phyloP scores from a whole-genome alignment of 2,113 vertebrate genomes.

The Nothoprocta perdicaria region DNA sequence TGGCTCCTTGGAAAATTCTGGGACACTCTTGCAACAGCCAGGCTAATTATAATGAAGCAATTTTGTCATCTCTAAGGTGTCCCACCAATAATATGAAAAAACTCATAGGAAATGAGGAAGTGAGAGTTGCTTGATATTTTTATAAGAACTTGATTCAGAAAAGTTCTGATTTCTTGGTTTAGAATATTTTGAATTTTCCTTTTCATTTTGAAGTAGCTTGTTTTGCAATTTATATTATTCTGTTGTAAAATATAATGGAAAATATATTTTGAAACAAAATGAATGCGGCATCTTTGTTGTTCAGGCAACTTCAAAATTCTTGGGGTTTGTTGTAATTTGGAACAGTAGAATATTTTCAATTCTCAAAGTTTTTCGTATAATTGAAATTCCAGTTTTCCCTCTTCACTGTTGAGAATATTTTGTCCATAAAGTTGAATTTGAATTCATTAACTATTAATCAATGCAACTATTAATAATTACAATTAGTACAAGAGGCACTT shows the following conservation, averaged over 20 bases:
- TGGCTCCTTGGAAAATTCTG: background rate
- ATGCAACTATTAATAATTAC: constrained; percentile 47
- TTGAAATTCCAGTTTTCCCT: constrained; percentile 28
- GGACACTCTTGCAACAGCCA: background rate
- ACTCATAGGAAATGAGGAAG: background rate
- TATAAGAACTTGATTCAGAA: background rate
- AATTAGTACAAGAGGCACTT: constrained; percentile 40
- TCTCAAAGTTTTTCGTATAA: constrained; percentile 1
- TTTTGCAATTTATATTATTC: constrained; percentile 10
- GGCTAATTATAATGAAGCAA: background rate
- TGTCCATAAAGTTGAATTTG: constrained; percentile 14
- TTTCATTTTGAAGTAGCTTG: background rate
- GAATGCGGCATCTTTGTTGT: background rate
- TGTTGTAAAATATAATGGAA: background rate
- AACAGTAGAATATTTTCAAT: constrained; percentile 24
- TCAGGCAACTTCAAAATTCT: constrained; percentile 24
- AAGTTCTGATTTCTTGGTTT: background rate
- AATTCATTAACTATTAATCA: constrained; percentile 55
- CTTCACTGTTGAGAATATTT: constrained; percentile 8
- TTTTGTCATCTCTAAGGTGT: background rate
- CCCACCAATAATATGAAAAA: background rate
- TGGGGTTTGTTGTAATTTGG: constrained; percentile 22
- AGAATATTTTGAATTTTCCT: background rate
- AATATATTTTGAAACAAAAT: constrained; percentile 26
- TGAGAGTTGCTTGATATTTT: background rate